Conservation (phyloP, 2,888 invertebrate genomes). For the Ligdia adustata region DNA sequence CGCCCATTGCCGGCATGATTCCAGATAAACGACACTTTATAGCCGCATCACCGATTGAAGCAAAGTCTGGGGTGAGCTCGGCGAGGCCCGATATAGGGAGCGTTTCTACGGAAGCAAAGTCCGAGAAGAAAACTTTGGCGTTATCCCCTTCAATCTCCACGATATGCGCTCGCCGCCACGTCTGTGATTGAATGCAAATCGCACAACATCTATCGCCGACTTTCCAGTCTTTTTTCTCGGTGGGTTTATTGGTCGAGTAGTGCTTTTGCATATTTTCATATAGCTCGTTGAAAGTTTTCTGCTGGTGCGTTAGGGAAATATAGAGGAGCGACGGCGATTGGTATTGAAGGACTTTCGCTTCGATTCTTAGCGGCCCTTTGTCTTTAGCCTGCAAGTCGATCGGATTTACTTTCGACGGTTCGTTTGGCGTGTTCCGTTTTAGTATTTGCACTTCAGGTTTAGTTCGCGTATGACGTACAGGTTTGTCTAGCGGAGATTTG, state of each 20-base stretch:
- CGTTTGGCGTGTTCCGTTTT: slow-evolving; percentile 41
- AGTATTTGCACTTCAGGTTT: slow-evolving; percentile 41
- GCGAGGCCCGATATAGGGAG: slow-evolving; percentile 74
- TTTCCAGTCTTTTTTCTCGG: slow-evolving; percentile 69
- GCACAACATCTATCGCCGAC: slow-evolving; percentile 76
- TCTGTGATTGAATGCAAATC: slow-evolving; percentile 69
- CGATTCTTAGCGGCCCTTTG: slow-evolving; percentile 75
- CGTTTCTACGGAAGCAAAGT: slow-evolving; percentile 84
- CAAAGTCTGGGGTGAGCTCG: slow-evolving; percentile 78
- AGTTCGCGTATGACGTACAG: slow-evolving; percentile 23
- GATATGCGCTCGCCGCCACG: slow-evolving; percentile 86
- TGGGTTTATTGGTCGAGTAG: slow-evolving; percentile 61
- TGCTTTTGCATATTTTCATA: slow-evolving; percentile 81
- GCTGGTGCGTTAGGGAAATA: slow-evolving; percentile 77
- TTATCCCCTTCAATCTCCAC: slow-evolving; percentile 61
- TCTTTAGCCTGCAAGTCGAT: slow-evolving; percentile 66
- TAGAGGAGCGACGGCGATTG: slow-evolving; percentile 85
- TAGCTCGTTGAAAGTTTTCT: slow-evolving; percentile 71
- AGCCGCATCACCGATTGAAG: slow-evolving; percentile 80
- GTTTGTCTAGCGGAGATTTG: slow-evolving; percentile 49
- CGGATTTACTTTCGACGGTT: slow-evolving; percentile 35
- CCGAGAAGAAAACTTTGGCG: slow-evolving; percentile 86
- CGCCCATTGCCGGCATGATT: slow-evolving; percentile 87
- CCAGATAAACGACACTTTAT: slow-evolving; percentile 88
- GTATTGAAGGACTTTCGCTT: slow-evolving; percentile 76